A percentile compares a stretch with the other conserved stretches of the same genome.
These are phyloP conservation scores for Podilymbus podiceps DNA, from an alignment of 2,113 vertebrate species.

Conservation along the genomic window DNA sequence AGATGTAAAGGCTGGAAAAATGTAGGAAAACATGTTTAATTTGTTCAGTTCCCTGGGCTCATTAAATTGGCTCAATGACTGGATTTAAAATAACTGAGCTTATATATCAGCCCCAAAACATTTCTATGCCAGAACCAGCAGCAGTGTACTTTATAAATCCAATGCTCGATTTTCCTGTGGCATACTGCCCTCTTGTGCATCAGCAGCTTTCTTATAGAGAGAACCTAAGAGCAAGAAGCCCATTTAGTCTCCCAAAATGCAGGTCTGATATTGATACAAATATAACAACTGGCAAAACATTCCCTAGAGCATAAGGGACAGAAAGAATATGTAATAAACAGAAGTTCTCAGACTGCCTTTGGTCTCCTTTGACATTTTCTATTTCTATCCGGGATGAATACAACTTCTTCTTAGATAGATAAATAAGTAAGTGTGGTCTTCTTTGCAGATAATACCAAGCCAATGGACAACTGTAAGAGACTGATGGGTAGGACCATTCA, in stretches of 20 bases:
- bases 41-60: slow-evolving; percentile 57
- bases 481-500: neutral
- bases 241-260: neutral
- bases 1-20: slow-evolving; percentile 53
- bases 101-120: slow-evolving; percentile 35
- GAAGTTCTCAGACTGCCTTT: neutral
- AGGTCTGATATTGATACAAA: neutral
- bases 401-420: neutral
- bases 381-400: neutral
- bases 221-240: neutral
- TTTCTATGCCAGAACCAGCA: slow-evolving; percentile 11
- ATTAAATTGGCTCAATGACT: slow-evolving; percentile 60
- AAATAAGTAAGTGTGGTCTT: neutral
- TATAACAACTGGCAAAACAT: neutral
- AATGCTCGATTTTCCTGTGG: slow-evolving; percentile 47
- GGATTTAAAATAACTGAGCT: slow-evolving; percentile 62
- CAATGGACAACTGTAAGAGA: neutral
- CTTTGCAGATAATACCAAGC: neutral
- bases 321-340: neutral
- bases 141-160: neutral
- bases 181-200: slow-evolving; percentile 77
- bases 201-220: neutral
- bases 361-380: neutral
- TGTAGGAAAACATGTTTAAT: slow-evolving; percentile 65
- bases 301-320: neutral